phyloP scores from a whole-genome alignment of 2,888 invertebrate genomes.

The Sarcophaga rosellei region DNA sequence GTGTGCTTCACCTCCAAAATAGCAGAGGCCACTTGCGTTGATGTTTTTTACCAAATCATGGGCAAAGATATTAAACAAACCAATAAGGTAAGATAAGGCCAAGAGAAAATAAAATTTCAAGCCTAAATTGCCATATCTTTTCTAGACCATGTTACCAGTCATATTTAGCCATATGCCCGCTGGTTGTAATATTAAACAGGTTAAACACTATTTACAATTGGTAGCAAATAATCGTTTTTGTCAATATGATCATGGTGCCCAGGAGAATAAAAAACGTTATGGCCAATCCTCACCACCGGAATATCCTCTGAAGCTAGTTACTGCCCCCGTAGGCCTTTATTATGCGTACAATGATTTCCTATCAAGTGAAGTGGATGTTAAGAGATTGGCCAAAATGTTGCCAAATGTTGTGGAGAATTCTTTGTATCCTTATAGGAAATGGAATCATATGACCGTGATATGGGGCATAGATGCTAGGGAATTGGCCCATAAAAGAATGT shows the following conservation, averaged over 20 bases:
- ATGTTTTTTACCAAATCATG: conserved; percentile 82
- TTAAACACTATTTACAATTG: conserved; percentile 70
- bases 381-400: conserved; percentile 75
- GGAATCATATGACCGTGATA: conserved; percentile 75
- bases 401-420: conserved; percentile 59
- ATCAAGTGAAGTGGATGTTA: conserved; percentile 55
- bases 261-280: conserved; percentile 82
- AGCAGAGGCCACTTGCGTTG: conserved; percentile 69
- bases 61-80: conserved; percentile 81
- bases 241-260: conserved; percentile 68
- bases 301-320: conserved; percentile 81
- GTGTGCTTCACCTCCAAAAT: conserved; percentile 69
- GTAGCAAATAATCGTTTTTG: conserved; percentile 61
- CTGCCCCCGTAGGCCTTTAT: conserved; percentile 82
- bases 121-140: conserved; percentile 1
- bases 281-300: conserved; percentile 80
- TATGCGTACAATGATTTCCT: conserved; percentile 79
- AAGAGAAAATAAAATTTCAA: no score
- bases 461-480: conserved; percentile 72
- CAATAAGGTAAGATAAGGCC: conserved; percentile 78
- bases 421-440: conserved; percentile 71
- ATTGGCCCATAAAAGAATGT: conserved; percentile 71
- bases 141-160: conserved; percentile 60
- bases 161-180: conserved; percentile 69
- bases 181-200: conserved; percentile 69